phyloP scores from a whole-genome alignment of 2,888 invertebrate species.

The Tholera decimalis region DNA sequence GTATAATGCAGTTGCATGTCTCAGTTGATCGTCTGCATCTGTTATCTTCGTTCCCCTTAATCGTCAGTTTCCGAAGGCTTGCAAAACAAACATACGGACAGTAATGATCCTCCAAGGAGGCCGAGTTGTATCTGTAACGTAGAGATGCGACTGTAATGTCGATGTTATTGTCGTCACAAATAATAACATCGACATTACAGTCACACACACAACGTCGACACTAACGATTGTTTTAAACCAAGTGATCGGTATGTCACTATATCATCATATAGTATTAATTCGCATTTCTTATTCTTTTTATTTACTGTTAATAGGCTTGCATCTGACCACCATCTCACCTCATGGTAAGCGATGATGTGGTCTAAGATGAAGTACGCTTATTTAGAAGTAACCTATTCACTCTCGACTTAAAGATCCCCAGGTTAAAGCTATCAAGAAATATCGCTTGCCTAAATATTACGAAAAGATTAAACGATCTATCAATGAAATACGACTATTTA shows the following conservation, averaged over 20 bases:
- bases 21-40: constrained; percentile 67
- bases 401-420: too few species aligned
- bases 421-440: too few species aligned
- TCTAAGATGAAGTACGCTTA: too few species aligned
- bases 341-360: too few species aligned
- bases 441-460: constrained; percentile 1
- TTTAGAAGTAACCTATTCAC: too few species aligned
- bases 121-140: constrained; percentile 67
- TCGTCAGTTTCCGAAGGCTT: constrained; percentile 79
- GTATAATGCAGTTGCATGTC: constrained; percentile 66
- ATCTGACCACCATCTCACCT: too few species aligned
- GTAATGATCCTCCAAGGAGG: constrained; percentile 75
- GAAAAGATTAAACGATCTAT: background rate
- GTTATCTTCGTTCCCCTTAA: constrained; percentile 75
- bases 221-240: constrained; percentile 4
- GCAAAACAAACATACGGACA: constrained; percentile 82
- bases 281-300: too few species aligned
- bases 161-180: constrained; percentile 28
- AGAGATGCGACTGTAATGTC: constrained; percentile 31
- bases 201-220: too few species aligned
- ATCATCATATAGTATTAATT: background rate
- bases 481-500: background rate
- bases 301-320: too few species aligned
- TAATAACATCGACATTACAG: too few species aligned
- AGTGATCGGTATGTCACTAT: background rate